Base-by-base conservation (phyloP, 2,888 invertebrate genomes). In the Cosmopolites sordidus region DNA sequence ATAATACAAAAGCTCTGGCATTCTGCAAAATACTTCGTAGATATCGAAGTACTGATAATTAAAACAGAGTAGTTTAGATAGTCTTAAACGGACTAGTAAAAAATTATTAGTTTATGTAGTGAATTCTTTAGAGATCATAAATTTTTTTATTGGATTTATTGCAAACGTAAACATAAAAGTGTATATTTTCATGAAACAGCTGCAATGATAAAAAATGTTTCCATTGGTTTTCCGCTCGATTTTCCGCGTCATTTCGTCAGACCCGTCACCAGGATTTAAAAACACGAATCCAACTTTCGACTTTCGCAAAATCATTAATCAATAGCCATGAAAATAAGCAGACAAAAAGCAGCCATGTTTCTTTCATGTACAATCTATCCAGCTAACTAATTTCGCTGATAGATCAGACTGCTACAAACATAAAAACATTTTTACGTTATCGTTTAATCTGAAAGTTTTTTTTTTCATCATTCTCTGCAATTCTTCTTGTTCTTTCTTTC, bases 261-360 rank as follows among this genome's bases (percentile, higher is more conserved):
- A 48, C 47, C 39, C 54, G 50, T 57, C 57, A 54, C 16, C 30
- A 12, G 48, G 50, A 39, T 47, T 57, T 57, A 48, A 57, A 52
- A 54, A 41, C 50, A 46, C 48, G 42, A 51, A 12, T 49, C 18
- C 22, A 37, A 51, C 16, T 29, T 37, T 43, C 30, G 57, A 51
- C 40, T 53, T n/a, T 54, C 48, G 57, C 22, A 43, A 51, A 46
- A 48, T 48, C 57, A 57, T 57, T 57, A 54, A 57, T 57, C 57
- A 57, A 57, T 40, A 40, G 49, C 22, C 22, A 44, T 51, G 33
- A 49, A 46, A 44, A n/a, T 39, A 8, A 29, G 39, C 22, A 41
- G 44, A 54, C 53, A 51, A 57, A 57, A 57, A 57, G n/a, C 43
- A 39, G 46, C 50, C 50, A 50, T 57, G 57, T 57, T 54, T 57